These are phyloP conservation scores for Paracanthobrama guichenoti DNA, from an alignment of 2,113 vertebrate species.

Conservation along the genomic window DNA sequence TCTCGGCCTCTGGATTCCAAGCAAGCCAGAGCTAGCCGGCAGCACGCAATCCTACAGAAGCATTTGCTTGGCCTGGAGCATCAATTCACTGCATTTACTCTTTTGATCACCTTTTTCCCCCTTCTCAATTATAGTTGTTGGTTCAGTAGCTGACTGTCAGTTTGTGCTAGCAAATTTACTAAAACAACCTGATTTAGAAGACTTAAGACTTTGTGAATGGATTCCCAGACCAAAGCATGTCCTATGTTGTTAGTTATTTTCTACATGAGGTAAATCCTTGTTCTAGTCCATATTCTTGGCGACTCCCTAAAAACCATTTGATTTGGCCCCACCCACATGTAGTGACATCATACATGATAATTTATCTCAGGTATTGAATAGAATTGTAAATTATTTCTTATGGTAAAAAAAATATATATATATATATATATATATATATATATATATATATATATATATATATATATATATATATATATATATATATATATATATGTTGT, in stretches of 20 bases:
- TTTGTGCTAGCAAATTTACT: neutral
- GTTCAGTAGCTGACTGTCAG: neutral
- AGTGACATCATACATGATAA: neutral
- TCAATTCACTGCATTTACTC: slow-evolving; percentile 31
- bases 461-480: no score
- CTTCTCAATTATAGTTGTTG: neutral
- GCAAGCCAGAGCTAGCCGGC: slow-evolving; percentile 66
- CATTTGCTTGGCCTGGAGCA: slow-evolving; percentile 43
- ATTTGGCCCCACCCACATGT: neutral
- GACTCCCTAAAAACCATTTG: neutral
- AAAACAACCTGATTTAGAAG: neutral
- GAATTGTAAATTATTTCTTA: neutral
- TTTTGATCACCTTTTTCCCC: slow-evolving; percentile 27
- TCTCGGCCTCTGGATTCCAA: slow-evolving; percentile 41
- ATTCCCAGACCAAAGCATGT: slow-evolving; percentile 21
- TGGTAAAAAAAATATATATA: no score
- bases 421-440: no score
- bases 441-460: no score
- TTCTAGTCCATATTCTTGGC: neutral
- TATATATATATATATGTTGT: no score
- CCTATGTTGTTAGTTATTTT: neutral
- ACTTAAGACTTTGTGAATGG: neutral
- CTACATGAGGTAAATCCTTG: neutral
- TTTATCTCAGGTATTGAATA: neutral
- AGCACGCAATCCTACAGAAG: slow-evolving; percentile 34